These are phyloP conservation scores for Riptortus pedestris DNA, from an alignment of 1,140 invertebrate genomes.

Conservation along the genomic window DNA sequence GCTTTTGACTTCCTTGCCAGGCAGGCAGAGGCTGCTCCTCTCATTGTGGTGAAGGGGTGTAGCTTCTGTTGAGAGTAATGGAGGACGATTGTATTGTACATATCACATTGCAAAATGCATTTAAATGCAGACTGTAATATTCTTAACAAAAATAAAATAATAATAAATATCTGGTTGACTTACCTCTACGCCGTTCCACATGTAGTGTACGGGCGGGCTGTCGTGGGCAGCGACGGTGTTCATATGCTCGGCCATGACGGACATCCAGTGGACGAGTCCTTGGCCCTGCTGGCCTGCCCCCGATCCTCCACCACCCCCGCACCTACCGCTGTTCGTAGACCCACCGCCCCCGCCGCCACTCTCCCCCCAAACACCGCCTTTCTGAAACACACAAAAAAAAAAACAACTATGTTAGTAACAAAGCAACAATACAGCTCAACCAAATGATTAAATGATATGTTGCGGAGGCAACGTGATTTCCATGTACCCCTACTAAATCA, in stretches of 20 bases:
- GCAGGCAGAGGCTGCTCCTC: too few relatives aligned
- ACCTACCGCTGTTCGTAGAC: slow-evolving; percentile 4
- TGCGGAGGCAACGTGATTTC: too few relatives aligned
- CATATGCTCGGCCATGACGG: slow-evolving; percentile 55
- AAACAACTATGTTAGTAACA: too few relatives aligned
- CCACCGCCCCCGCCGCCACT: slow-evolving; percentile 19
- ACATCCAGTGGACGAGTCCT: slow-evolving; percentile 53
- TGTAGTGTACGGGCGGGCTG: slow-evolving; percentile 43
- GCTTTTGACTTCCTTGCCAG: too few relatives aligned
- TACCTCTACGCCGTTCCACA: slow-evolving; percentile 51
- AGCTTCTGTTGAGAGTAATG: too few relatives aligned
- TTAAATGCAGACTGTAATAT: too few relatives aligned
- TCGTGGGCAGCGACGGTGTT: slow-evolving; percentile 40
- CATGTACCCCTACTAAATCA: too few relatives aligned
- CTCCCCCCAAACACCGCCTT: slow-evolving; percentile 28
- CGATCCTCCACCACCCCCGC: slow-evolving; percentile 35
- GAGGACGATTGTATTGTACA: too few relatives aligned
- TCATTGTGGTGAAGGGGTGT: too few relatives aligned
- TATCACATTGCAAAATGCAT: too few relatives aligned
- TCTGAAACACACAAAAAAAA: slow-evolving; percentile 29
- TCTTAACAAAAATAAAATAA: not conserved
- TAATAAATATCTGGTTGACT: slow-evolving; percentile 32
- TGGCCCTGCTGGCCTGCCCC: slow-evolving; percentile 36
- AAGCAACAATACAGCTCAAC: too few relatives aligned
- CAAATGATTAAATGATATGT: too few relatives aligned